Evolutionary conservation across 2,797 vertebrate species (phyloP).

Genomic region (Scleropages formosus): DNA sequence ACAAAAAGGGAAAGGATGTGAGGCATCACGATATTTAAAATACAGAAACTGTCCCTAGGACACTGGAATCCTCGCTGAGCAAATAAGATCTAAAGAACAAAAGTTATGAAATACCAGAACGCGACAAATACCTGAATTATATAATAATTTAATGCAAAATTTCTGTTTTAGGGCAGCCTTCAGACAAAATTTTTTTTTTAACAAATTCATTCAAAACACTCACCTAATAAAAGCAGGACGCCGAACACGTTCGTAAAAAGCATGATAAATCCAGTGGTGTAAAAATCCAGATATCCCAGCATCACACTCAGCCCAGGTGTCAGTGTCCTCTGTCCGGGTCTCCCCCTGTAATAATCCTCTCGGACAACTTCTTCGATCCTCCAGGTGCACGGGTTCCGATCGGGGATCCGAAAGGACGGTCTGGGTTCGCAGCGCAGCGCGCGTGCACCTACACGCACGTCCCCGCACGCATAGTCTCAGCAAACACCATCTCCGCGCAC

Average conservation of each 20-base stretch:
- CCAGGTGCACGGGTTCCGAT: neutral
- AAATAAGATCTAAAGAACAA: too few species aligned
- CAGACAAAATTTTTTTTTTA: too few species aligned
- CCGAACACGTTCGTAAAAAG: constrained; percentile 46
- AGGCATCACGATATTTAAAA: too few species aligned
- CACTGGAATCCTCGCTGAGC: too few species aligned
- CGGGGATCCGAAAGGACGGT: constrained; percentile 16
- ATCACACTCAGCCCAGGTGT: constrained; percentile 9
- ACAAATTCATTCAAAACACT: constrained; percentile 30
- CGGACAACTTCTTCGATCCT: constrained; percentile 26
- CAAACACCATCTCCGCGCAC: neutral
- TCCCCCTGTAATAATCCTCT: constrained; percentile 23
- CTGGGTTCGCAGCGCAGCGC: neutral
- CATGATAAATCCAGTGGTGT: constrained; percentile 49
- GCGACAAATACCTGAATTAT: too few species aligned
- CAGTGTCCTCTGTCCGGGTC: neutral
- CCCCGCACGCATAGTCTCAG: neutral
- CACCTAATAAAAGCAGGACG: constrained; percentile 48
- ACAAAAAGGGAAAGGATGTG: too few species aligned
- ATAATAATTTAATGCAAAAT: too few species aligned
- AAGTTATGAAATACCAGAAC: too few species aligned
- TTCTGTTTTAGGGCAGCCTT: too few species aligned
- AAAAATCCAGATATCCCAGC: constrained; percentile 26
- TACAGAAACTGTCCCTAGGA: too few species aligned
- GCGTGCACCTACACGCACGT: neutral